These are phyloP conservation scores for Cetoscarus ocellatus DNA, from an alignment of 2,797 vertebrate genomes.

Conservation along the genomic window DNA sequence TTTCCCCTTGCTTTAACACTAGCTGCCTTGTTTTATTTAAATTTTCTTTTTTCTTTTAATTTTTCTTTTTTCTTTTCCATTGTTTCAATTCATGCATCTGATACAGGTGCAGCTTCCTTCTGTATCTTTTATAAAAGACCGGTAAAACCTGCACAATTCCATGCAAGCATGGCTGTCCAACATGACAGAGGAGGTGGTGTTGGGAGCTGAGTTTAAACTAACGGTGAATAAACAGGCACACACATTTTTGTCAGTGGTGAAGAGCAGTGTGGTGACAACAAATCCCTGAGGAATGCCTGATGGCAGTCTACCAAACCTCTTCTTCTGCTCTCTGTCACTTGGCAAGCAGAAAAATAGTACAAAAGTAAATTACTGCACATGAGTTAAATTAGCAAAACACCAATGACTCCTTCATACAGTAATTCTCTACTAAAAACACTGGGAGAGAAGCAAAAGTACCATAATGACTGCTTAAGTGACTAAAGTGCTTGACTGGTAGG, in stretches of 20 bases:
- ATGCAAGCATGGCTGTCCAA: not conserved
- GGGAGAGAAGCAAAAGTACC: slow-evolving; percentile 7
- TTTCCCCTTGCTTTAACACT: no score
- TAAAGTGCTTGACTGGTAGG: slow-evolving; percentile 26
- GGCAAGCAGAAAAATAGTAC: slow-evolving; percentile 4
- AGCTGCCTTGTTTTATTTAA: no score
- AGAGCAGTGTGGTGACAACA: slow-evolving; percentile 12
- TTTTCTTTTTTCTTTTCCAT: no score
- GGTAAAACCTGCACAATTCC: slow-evolving; percentile 6
- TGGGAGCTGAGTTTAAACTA: slow-evolving; percentile 10
- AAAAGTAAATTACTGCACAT: not conserved
- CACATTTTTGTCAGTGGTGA: not conserved
- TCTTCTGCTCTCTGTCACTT: not conserved
- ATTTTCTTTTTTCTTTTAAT: no score
- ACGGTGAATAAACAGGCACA: not conserved
- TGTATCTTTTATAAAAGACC: slow-evolving; percentile 4
- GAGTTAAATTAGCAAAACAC: not conserved
- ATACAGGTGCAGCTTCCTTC: slow-evolving; percentile 1
- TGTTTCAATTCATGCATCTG: no score
- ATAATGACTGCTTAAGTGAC: slow-evolving; percentile 48
- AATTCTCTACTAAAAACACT: slow-evolving; percentile 25
- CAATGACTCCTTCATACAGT: not conserved
- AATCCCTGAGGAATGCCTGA: slow-evolving; percentile 4
- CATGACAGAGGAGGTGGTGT: not conserved
- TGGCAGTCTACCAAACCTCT: not conserved